Base-by-base conservation (phyloP, 35 echinoderm and acorn worm species). In the Anneissia japonica region DNA sequence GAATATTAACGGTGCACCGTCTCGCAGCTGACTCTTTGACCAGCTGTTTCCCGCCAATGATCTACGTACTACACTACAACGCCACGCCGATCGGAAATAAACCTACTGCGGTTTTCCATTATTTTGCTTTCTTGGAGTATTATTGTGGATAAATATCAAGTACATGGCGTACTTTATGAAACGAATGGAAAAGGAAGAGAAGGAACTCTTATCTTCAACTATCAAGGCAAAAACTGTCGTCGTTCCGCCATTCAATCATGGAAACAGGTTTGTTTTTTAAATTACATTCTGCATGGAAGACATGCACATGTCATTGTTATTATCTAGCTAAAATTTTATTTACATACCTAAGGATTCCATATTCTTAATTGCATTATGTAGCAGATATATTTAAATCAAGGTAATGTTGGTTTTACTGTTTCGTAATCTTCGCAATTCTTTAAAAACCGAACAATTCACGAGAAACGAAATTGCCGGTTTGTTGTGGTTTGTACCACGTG, bases 21-120 rank as follows among this genome's bases (percentile, higher is more conserved):
- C 79, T 81, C 36, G 32, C 79, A 81, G 79, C 79, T 81, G 79
- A 81, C 35, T 81, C 35, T 39, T 39, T 36, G 79, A 30, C 79
- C 79, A 81, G 79, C 79, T 81, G 79, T 81, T 81, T 81, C 79
- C 79, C 79, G 79, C 79, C 79, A 81, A 39, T 38, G 38, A 81
- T 30, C 21, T 39, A 81, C 79, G 16, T 39, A 36, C 35, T 81
- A 38, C 38, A 32, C 79, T 35, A 14, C 19, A 79, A 30, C 77
- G 33, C 36, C 5, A 81, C 35, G 79, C 79, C 79, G 79, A 39
- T 81, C 35, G 36, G n/a, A 39, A 81, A 40, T 36, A 39, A 4
- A 36, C 23, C 7, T 39, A 81, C 28, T 81, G 35, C 38, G 79
- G 79, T 35, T 37, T 38, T 37, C 51, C 26, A 64, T 64, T 64